Evolutionary conservation across 2,888 invertebrate species (phyloP).

Genomic region (Tribolium freemani): DNA sequence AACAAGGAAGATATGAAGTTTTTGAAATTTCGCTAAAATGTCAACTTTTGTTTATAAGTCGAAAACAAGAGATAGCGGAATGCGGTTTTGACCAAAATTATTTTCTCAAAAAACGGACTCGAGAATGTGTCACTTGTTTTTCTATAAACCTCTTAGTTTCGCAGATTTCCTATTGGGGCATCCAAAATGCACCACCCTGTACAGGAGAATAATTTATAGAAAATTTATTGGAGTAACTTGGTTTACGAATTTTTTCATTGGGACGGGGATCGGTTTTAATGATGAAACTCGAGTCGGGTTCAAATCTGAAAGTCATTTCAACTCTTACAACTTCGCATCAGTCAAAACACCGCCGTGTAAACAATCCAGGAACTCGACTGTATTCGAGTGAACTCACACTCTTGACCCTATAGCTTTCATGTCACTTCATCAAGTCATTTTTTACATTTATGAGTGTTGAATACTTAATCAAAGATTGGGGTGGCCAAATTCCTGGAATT

Average conservation of each 20-base stretch:
- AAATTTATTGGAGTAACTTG: not conserved
- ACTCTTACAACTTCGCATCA: constrained; percentile 49
- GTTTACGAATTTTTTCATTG: not conserved
- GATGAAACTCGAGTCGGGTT: constrained; percentile 14
- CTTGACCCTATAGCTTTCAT: constrained; percentile 61
- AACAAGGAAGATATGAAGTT: too few relatives aligned
- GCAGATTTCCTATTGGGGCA: too few relatives aligned
- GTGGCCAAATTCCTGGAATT: constrained; percentile 52
- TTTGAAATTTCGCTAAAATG: too few relatives aligned
- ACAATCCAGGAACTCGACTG: constrained; percentile 55
- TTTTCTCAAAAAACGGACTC: too few relatives aligned
- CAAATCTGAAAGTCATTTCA: constrained; percentile 49
- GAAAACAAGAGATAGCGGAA: too few relatives aligned
- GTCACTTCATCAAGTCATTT: constrained; percentile 63
- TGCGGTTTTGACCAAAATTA: too few relatives aligned
- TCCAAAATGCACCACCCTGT: too few relatives aligned
- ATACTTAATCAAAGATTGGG: constrained; percentile 58
- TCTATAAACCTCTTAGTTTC: too few relatives aligned
- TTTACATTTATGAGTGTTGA: constrained; percentile 53
- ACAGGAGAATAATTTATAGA: not conserved
- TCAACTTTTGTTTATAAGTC: too few relatives aligned
- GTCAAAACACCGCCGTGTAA: constrained; percentile 56
- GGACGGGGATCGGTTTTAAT: constrained; percentile 9
- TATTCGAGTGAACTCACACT: constrained; percentile 55
- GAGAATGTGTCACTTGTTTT: too few relatives aligned